Evolutionary conservation across 1,140 invertebrate genomes (phyloP), one percentile per base, ranked within the genome.

Genomic region (Coptotermes formosanus): DNA sequence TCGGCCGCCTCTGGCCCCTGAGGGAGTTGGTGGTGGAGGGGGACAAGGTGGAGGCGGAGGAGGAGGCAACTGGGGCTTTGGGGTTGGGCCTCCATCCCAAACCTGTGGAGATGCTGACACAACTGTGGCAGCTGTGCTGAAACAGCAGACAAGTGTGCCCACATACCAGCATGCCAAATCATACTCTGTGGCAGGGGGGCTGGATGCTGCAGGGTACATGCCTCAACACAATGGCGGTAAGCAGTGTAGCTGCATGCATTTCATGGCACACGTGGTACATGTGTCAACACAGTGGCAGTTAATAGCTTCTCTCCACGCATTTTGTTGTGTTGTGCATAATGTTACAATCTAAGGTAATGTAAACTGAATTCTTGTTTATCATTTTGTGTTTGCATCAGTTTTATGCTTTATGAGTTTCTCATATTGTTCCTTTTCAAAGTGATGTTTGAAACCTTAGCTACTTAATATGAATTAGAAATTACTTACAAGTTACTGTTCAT

Each of bases 1-100:
- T 89, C 94, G 96, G 30, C 96, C 96, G 48, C 96, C 96, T 0
- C 93, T 94, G 87, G 90, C 64, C 64, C 25, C 64, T 11, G 64
- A 75, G n/a, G 64, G 64, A 25, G 64, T 25, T 30, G 7, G 2
- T 48, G 52, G 16, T 8, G 64, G 64, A n/a, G 64, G 64, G 9
- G 64, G 64, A 38, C 38, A 38, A 38, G 38, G 45, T 48, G 52
- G 16, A 38, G 38, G 45, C 11, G 52, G 16, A 25, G 64, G 64
- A n/a, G 64, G 64, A n/a, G 64, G 64, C n/a, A 75, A 25, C n/a
- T 75, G 64, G 64, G 64, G 64, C n/a, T 75, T 11, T 75, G 64
- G 64, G n/a, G n/a, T 8, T 14, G 64, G 64, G n/a, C 64, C 25
- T n/a, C n/a, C 64, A 30, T 6, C 64, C n/a, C 64, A 75, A 14